phyloP scores from a whole-genome alignment of 2,888 invertebrate genomes.

The Coleophora deauratella region DNA sequence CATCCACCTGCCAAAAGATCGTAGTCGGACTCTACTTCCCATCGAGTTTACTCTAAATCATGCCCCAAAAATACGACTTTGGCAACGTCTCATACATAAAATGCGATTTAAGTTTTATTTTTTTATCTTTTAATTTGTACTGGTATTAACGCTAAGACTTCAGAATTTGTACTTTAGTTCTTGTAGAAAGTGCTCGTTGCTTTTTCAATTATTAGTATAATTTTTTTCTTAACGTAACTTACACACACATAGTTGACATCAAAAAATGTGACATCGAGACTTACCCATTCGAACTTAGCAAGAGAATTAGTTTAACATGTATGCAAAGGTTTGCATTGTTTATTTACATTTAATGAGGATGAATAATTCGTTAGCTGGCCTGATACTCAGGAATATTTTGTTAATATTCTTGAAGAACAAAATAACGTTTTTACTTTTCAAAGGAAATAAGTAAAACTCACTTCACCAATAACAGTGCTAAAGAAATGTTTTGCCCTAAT shows the following conservation, averaged over 20 bases:
- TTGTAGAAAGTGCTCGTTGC: slow-evolving; percentile 60
- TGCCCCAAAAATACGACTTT: slow-evolving; percentile 64
- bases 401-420: too few species aligned
- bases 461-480: too few species aligned
- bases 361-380: slow-evolving; percentile 16
- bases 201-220: slow-evolving; percentile 24
- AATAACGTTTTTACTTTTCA: too few species aligned
- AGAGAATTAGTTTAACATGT: slow-evolving; percentile 27
- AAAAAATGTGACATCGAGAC: slow-evolving; percentile 57
- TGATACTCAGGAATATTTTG: too few species aligned
- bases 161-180: slow-evolving; percentile 71
- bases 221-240: slow-evolving; percentile 19
- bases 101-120: slow-evolving; percentile 44
- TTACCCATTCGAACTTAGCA: slow-evolving; percentile 47
- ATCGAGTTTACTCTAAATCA: slow-evolving; percentile 44
- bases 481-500: too few species aligned
- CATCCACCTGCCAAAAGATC: too few species aligned
- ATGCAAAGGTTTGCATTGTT: slow-evolving; percentile 16
- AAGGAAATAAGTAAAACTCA: too few species aligned
- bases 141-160: slow-evolving; percentile 67
- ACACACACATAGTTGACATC: slow-evolving; percentile 55
- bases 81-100: slow-evolving; percentile 67
- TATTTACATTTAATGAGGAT: slow-evolving; percentile 48
- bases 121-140: slow-evolving; percentile 60
- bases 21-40: too few species aligned